Evolutionary conservation across 2,888 invertebrate genomes (phyloP).

Genomic region (Automeris io): DNA sequence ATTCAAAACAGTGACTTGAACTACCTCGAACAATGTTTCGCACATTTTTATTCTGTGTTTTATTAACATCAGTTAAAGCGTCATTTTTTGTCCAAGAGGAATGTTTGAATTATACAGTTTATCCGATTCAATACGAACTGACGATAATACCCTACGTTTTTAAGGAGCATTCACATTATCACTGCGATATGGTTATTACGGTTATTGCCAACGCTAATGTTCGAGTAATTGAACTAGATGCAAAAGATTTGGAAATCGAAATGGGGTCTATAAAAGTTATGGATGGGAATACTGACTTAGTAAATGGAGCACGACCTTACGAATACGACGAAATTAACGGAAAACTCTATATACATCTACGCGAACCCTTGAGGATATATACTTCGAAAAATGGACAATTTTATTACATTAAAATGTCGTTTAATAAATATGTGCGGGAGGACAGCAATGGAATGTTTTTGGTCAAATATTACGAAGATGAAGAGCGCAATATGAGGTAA

Average conservation of each 20-base stretch:
- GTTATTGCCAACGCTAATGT: conserved; percentile 57
- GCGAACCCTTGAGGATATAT: conserved; percentile 43
- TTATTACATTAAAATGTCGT: conserved; percentile 48
- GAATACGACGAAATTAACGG: conserved; percentile 39
- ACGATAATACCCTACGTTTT: conserved; percentile 48
- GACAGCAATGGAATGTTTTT: conserved; percentile 47
- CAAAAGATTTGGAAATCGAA: conserved; percentile 45
- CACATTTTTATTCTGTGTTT: conserved; percentile 26
- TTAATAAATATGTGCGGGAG: conserved; percentile 38
- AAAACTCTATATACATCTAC: conserved; percentile 50
- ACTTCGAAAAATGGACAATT: conserved; percentile 30
- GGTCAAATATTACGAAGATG: conserved; percentile 45
- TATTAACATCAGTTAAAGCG: conserved; percentile 35
- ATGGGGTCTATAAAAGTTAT: conserved; percentile 42
- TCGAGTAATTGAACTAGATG: conserved; percentile 49
- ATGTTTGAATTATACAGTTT: conserved; percentile 65
- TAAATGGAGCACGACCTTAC: conserved; percentile 46
- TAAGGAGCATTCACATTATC: conserved; percentile 41
- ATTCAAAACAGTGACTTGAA: conserved; percentile 10
- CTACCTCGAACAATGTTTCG: conserved; percentile 30
- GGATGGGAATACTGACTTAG: conserved; percentile 39
- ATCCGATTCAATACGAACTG: conserved; percentile 64
- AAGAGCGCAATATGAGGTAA: conserved; percentile 38
- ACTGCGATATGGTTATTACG: conserved; percentile 55
- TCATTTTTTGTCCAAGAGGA: conserved; percentile 49